Evolutionary conservation across 2,888 invertebrate species (phyloP).

Genomic region (Sarcophaga subvicina): DNA sequence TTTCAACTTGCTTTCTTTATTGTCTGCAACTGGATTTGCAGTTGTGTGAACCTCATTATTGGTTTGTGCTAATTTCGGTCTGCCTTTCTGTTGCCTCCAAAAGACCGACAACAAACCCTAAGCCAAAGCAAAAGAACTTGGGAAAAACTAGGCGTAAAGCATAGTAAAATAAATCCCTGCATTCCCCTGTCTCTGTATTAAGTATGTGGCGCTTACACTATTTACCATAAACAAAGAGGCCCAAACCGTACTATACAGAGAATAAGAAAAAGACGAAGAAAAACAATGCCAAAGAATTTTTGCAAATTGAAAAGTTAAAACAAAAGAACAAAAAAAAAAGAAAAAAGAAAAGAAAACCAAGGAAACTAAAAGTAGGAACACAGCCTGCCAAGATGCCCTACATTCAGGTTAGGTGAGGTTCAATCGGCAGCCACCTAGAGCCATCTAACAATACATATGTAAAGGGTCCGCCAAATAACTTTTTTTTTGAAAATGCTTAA

Average conservation of each 20-base stretch:
- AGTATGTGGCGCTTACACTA: no score
- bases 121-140: slow-evolving; percentile 18
- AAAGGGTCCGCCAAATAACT: no score
- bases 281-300: neutral
- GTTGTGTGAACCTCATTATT: slow-evolving; percentile 74
- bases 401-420: no score
- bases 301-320: slow-evolving; percentile 32
- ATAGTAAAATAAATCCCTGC: neutral
- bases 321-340: slow-evolving; percentile 3
- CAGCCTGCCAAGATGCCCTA: no score
- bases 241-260: no score
- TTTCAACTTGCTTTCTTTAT: neutral
- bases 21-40: slow-evolving; percentile 6
- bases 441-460: no score
- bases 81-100: slow-evolving; percentile 62
- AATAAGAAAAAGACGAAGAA: slow-evolving; percentile 3
- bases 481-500: no score
- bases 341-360: neutral
- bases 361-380: no score
- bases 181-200: no score
- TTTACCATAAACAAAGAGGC: no score
- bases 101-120: slow-evolving; percentile 38
- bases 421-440: no score
- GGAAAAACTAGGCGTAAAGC: neutral
- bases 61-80: slow-evolving; percentile 76